phyloP scores from a whole-genome alignment of 1,140 invertebrate species.

The Drosophila kohkoa region DNA sequence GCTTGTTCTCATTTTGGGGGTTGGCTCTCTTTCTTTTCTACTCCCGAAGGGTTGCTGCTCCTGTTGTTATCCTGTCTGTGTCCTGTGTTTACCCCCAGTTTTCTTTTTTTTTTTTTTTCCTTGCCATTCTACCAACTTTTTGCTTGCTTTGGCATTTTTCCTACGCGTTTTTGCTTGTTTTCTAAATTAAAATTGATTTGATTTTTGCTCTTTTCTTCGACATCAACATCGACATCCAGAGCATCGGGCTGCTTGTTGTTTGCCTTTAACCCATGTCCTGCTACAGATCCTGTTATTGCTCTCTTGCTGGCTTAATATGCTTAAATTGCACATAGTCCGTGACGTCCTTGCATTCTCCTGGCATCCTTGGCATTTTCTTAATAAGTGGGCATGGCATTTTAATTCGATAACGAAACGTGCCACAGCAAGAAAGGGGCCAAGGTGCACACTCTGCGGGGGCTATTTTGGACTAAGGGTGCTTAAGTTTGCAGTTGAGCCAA shows the following conservation, averaged over 20 bases:
- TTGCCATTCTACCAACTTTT: conserved; percentile 36
- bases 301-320: conserved; percentile 45
- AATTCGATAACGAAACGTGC: conserved; percentile 47
- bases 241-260: conserved; percentile 1
- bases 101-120: conserved; percentile 1
- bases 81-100: conserved; percentile 25
- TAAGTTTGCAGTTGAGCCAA: conserved; percentile 1
- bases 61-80: conserved; percentile 23
- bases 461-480: neutral
- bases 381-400: conserved; percentile 65
- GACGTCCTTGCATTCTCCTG: conserved; percentile 24
- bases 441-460: conserved; percentile 1
- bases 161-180: conserved; percentile 62
- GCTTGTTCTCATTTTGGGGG: conserved; percentile 51
- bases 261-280: conserved; percentile 12
- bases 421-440: neutral
- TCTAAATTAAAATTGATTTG: conserved; percentile 83
- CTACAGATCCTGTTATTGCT: neutral
- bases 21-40: conserved; percentile 39
- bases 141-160: conserved; percentile 72
- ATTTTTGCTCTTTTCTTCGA: conserved; percentile 69
- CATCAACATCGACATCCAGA: conserved; percentile 15
- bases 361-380: conserved; percentile 63
- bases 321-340: conserved; percentile 64
- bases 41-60: conserved; percentile 55